Conservation (phyloP, 2,888 invertebrate species). For the Drosophila nr. fundita region DNA sequence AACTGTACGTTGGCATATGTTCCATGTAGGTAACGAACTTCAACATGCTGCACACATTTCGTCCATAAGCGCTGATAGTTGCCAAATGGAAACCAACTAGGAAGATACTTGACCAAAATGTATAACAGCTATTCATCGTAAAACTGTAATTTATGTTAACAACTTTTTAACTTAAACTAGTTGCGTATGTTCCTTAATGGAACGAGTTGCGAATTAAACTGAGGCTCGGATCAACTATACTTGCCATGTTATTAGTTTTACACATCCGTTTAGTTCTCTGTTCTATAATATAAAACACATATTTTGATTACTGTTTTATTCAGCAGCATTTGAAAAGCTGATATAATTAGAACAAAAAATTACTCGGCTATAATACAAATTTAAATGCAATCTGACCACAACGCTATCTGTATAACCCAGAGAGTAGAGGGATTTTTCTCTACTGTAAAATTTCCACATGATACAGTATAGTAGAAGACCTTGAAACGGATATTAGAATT, state of each 20-base stretch:
- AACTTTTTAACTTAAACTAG: not conserved
- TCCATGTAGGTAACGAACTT: too few relatives aligned
- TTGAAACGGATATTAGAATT: constrained; percentile 4
- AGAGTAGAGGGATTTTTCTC: not conserved
- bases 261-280: constrained; percentile 26
- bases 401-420: not conserved
- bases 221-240: not conserved
- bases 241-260: not conserved
- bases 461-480: constrained; percentile 4
- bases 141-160: not conserved
- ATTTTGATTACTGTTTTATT: not conserved
- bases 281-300: not conserved
- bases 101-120: not conserved
- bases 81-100: not conserved
- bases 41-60: not conserved
- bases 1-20: too few relatives aligned
- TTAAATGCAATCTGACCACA: not conserved
- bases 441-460: not conserved
- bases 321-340: not conserved
- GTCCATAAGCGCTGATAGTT: not conserved
- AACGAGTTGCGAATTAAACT: constrained; percentile 26
- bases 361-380: not conserved
- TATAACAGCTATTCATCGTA: not conserved
- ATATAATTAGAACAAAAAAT: not conserved
- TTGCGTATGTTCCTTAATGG: too few relatives aligned